Percentiles rank a stretch among this genome's conserved stretches.
phyloP scores from a whole-genome alignment of 2,113 vertebrate genomes.

The Atractosteus spatula region DNA sequence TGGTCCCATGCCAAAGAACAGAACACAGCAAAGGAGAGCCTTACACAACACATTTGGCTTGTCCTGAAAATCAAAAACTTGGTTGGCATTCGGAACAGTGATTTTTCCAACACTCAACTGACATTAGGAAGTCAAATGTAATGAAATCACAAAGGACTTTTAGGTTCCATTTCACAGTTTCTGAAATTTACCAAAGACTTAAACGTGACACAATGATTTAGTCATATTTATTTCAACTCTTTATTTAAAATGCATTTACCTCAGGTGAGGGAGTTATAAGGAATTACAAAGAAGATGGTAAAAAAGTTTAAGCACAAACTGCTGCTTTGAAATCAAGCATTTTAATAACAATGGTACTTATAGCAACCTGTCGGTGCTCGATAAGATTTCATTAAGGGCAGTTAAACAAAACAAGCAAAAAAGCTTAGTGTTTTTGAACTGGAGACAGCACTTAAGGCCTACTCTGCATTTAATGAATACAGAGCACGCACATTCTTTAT shows the following conservation, averaged over 20 bases:
- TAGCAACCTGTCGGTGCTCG: slow-evolving; percentile 70
- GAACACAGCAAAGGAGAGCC: neutral
- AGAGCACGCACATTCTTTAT: slow-evolving; percentile 44
- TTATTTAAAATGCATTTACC: slow-evolving; percentile 51
- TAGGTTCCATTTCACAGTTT: slow-evolving; percentile 70
- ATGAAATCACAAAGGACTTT: slow-evolving; percentile 59
- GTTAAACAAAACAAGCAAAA: slow-evolving; percentile 57
- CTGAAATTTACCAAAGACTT: slow-evolving; percentile 57
- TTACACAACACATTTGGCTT: too few species aligned
- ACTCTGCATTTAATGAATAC: slow-evolving; percentile 55
- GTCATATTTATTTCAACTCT: slow-evolving; percentile 67
- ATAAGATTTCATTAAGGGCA: slow-evolving; percentile 69
- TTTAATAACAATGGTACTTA: slow-evolving; percentile 76
- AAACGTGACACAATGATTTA: slow-evolving; percentile 73
- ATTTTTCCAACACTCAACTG: too few species aligned
- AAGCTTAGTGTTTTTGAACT: slow-evolving; percentile 53
- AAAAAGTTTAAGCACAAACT: slow-evolving; percentile 10
- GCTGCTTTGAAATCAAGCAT: slow-evolving; percentile 61
- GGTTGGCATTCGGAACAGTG: too few species aligned
- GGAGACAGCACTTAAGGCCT: slow-evolving; percentile 40
- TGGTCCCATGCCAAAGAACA: neutral
- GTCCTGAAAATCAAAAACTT: too few species aligned
- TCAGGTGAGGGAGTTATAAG: slow-evolving; percentile 59
- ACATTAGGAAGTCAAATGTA: too few species aligned
- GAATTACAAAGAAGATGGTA: slow-evolving; percentile 50